Conservation (phyloP, 1,140 invertebrate genomes). For the Matsumurasca onukii region DNA sequence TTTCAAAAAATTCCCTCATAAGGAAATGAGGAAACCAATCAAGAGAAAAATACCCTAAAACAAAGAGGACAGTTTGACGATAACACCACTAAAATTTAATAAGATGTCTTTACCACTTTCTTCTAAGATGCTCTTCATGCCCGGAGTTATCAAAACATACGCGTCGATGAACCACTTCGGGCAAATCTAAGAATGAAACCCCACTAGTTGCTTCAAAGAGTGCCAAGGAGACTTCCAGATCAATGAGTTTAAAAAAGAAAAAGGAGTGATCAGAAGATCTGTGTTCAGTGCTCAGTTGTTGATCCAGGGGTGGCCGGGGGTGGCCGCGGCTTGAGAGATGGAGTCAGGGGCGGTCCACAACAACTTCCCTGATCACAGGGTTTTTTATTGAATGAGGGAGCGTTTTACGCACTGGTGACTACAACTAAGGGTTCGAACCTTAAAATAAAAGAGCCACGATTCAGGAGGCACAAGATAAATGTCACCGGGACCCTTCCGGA, state of each 20-base stretch:
- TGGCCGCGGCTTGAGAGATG: background rate
- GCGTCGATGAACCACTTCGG: background rate
- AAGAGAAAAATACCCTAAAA: no score
- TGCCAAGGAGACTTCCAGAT: background rate
- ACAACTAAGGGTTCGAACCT: constrained; percentile 2
- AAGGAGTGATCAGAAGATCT: no score
- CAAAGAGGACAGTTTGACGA: no score
- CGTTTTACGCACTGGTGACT: background rate
- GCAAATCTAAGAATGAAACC: background rate
- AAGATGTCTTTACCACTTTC: no score
- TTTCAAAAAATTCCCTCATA: no score
- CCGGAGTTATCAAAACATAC: no score
- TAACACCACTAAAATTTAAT: no score
- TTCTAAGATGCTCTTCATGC: no score
- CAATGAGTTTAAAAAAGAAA: no score
- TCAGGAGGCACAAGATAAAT: constrained; percentile 9
- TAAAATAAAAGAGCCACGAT: constrained; percentile 17
- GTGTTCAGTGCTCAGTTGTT: background rate
- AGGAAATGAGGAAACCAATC: no score
- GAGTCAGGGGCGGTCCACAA: background rate
- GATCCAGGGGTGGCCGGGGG: background rate
- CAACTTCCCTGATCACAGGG: background rate
- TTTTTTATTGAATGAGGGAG: constrained; percentile 18
- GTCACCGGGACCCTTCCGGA: background rate
- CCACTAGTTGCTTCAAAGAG: background rate